Percentiles rank a stretch among this genome's conserved stretches.
phyloP scores from a whole-genome alignment of 2,888 invertebrate genomes.

The Clunio marinus region DNA sequence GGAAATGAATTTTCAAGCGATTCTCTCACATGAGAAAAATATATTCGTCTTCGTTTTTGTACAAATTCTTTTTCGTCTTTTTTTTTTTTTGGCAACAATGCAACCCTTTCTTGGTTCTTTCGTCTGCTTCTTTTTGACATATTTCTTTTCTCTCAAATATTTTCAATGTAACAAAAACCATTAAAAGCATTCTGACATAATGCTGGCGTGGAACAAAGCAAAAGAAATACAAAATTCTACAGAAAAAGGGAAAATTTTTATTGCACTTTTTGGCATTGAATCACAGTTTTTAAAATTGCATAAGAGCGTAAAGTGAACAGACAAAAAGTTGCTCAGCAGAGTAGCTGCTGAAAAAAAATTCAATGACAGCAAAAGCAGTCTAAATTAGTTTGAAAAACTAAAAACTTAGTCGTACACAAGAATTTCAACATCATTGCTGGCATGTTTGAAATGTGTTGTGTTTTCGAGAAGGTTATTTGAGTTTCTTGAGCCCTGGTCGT shows the following conservation, averaged over 20 bases:
- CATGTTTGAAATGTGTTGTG: background rate
- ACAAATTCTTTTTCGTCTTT: background rate
- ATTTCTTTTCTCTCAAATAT: background rate
- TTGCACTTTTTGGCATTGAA: slow-evolving; percentile 38
- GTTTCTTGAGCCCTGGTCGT: slow-evolving; percentile 13
- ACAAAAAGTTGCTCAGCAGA: background rate
- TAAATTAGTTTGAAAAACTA: background rate
- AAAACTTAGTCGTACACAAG: background rate
- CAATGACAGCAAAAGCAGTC: background rate
- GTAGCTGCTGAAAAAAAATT: background rate
- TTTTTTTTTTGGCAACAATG: slow-evolving; percentile 32
- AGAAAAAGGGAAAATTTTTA: slow-evolving; percentile 25
- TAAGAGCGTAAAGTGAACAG: slow-evolving; percentile 13
- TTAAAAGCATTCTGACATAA: background rate
- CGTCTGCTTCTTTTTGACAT: background rate
- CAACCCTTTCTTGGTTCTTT: slow-evolving; percentile 19
- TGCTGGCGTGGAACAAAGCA: background rate
- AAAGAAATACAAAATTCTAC: background rate
- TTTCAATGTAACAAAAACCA: slow-evolving; percentile 21
- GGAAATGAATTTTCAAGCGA: too few relatives aligned
- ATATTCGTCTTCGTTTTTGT: background rate
- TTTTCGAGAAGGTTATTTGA: slow-evolving; percentile 16
- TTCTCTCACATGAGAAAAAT: too few relatives aligned
- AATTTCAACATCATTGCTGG: background rate
- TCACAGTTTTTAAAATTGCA: slow-evolving; percentile 7